A percentile compares a stretch with the other conserved stretches of the same genome.
These are phyloP conservation scores for Drosophila mettleri DNA, from an alignment of 2,888 invertebrate species.

Conservation along the genomic window DNA sequence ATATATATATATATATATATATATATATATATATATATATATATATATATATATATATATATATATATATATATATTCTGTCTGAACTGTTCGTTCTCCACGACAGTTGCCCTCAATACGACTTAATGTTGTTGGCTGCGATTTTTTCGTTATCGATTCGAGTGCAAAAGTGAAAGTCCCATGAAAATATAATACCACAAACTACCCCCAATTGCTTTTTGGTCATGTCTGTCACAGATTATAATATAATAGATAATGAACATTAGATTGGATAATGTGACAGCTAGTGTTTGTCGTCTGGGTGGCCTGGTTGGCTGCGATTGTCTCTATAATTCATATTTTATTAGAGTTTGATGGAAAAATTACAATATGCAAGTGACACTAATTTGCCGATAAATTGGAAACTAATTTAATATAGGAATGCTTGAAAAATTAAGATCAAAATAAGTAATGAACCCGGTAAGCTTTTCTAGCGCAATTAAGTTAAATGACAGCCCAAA, in stretches of 20 bases:
- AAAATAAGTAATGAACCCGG: background rate
- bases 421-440: background rate
- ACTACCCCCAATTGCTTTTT: slow-evolving; percentile 26
- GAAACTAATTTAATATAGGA: background rate
- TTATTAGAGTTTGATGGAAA: slow-evolving; percentile 18
- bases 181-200: slow-evolving; percentile 32
- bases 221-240: slow-evolving; percentile 8
- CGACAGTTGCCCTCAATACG: slow-evolving; percentile 40
- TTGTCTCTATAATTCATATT: slow-evolving; percentile 1
- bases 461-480: background rate
- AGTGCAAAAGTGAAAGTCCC: slow-evolving; percentile 38
- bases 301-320: too few relatives aligned
- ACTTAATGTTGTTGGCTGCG: slow-evolving; percentile 14
- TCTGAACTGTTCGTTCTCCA: slow-evolving; percentile 24
- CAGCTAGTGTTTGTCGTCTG: slow-evolving; percentile 14
- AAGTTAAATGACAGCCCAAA: background rate
- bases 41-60: slow-evolving; percentile 10
- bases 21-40: slow-evolving; percentile 7
- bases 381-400: slow-evolving; percentile 3
- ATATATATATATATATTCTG: slow-evolving; percentile 7
- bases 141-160: slow-evolving; percentile 33
- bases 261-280: slow-evolving; percentile 20
- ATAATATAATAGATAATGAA: slow-evolving; percentile 20
- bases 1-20: slow-evolving; percentile 9
- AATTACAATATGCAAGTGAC: background rate